Percentiles rank a stretch among this genome's conserved stretches.
These are phyloP conservation scores for Mactra quadrangularis DNA, from an alignment of 1,140 invertebrate species.

Conservation along the genomic window DNA sequence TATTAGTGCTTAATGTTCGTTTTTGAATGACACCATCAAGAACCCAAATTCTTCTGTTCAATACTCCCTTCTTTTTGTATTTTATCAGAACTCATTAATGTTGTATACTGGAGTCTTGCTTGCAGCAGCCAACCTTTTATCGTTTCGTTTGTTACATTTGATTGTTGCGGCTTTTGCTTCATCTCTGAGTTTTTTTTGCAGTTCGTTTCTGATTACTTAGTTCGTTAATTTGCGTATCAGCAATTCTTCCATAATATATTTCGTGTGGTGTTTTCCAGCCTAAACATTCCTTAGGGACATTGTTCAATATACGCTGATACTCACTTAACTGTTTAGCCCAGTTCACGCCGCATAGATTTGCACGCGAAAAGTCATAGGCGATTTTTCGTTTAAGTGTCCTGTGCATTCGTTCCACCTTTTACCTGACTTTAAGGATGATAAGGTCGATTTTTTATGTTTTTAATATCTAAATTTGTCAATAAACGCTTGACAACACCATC, in stretches of 20 bases:
- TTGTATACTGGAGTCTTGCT: not conserved
- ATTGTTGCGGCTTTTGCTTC: not conserved
- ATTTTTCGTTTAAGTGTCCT: not conserved
- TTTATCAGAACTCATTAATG: not conserved
- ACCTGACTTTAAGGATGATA: conserved; percentile 7
- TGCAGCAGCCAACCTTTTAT: not conserved
- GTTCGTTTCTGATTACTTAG: no score
- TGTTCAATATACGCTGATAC: not conserved
- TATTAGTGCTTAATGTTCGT: not conserved
- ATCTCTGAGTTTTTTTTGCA: not conserved
- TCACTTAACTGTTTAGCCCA: not conserved
- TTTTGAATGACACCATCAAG: not conserved
- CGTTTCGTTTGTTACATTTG: not conserved
- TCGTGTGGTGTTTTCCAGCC: not conserved
- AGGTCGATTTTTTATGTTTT: not conserved
- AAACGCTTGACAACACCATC: no score
- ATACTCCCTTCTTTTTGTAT: not conserved
- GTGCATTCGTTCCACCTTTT: conserved; percentile 14
- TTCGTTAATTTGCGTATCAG: no score
- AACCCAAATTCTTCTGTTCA: not conserved
- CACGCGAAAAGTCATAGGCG: not conserved
- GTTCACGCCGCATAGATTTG: not conserved
- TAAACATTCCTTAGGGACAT: not conserved
- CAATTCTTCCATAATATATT: not conserved
- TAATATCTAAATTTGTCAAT: no score